These are phyloP conservation scores for Phortica magna DNA, from an alignment of 2,888 invertebrate species.

Conservation along the genomic window DNA sequence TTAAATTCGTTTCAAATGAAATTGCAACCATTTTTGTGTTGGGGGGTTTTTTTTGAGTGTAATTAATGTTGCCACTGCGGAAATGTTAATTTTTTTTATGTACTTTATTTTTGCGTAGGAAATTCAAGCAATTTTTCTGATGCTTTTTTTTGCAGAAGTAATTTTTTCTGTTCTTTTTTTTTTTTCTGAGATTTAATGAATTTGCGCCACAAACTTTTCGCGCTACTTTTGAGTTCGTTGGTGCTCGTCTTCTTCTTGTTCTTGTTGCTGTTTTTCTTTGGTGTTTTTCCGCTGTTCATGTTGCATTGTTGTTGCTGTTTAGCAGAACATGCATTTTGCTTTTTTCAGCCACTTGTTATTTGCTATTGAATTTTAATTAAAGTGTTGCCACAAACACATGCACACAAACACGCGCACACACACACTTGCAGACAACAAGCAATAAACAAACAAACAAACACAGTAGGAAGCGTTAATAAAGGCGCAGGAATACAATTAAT, in stretches of 20 bases:
- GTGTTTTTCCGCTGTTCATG: no score
- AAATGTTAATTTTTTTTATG: conserved; percentile 1
- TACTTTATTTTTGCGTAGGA: background rate
- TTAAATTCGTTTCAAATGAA: conserved; percentile 34
- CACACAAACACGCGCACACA: background rate
- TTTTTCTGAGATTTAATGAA: background rate
- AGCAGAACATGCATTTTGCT: conserved; percentile 25
- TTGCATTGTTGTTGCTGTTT: conserved; percentile 13
- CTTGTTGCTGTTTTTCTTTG: no score
- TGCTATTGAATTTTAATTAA: conserved; percentile 20
- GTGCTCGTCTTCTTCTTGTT: no score
- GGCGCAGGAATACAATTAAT: conserved; percentile 20
- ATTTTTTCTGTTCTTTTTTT: conserved; percentile 2
- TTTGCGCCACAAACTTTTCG: background rate
- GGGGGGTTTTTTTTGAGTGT: background rate
- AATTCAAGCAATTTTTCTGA: background rate
- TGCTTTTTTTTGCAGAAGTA: background rate
- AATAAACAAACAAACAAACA: background rate
- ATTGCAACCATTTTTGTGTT: background rate
- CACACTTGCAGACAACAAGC: no score
- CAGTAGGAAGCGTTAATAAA: background rate
- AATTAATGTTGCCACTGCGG: conserved; percentile 11
- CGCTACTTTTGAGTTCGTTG: no score
- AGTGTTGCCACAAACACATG: background rate
- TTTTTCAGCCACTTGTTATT: background rate